Evolutionary conservation across 2,888 invertebrate species (phyloP), one percentile per base, ranked within the genome.

Genomic region (Tenthredo mesomela): DNA sequence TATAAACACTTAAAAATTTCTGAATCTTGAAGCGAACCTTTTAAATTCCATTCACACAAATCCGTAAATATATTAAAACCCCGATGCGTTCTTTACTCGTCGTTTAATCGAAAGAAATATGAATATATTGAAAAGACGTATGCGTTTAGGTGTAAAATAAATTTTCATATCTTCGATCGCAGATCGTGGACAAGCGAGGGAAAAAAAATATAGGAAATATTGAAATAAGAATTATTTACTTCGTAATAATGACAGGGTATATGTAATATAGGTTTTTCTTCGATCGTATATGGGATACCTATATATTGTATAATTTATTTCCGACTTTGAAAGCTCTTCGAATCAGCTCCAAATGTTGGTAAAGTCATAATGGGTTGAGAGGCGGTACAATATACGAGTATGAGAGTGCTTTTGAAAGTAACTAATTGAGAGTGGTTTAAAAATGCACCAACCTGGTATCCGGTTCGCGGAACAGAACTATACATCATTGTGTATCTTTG

Each of bases 381-480:
- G 25, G 12, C 3, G 25, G 61, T 25, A 25, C 61, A 25, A 61
- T 61, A 25, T 61, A 61, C 25, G 7, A 25, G 10, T 61, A 12
- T 10, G 3, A 61, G 61, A 61, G 61, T 61, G 61, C 25, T 61
- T 61, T 61, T 61, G 61, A 61, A 61, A 61, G 25, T 61, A 61
- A 61, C 61, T 61, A 61, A 61, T 61, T 61, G 61, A 61, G 25
- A 61, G 61, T 61, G 61, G 61, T 61, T 61, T 61, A 25, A 61
- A 61, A 61, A 61, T 61, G 61, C 61, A 61, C 25, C 61, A 61
- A 70, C 70, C 37, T 33, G 33, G 70, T 18, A 70, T 70, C 70
- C 70, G 70, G 37, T 70, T 9, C 25, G 70, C 33, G 33, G n/a
- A 70, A 70, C 21, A 33, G 25, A 70, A 37, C 70, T 37, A 70